Evolutionary conservation across 1,140 invertebrate genomes (phyloP).

Genomic region (Trissolcus basalis): DNA sequence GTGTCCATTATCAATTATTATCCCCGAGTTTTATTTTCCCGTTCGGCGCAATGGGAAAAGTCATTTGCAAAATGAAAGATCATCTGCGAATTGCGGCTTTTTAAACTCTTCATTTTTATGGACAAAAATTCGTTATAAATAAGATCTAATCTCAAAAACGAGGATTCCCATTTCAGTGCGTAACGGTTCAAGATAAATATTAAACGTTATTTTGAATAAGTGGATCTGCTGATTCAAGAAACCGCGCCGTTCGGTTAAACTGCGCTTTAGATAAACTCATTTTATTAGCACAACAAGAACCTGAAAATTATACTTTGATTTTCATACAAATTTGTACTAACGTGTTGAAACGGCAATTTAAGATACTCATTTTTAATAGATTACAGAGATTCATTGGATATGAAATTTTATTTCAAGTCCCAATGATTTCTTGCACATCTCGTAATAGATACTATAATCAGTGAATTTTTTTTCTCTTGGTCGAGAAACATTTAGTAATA

Average conservation of each 20-base stretch:
- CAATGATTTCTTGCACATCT: no score
- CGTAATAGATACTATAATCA: no score
- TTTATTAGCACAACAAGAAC: conserved; percentile 17
- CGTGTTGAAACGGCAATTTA: no score
- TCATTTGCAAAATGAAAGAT: not conserved
- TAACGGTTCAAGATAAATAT: conserved; percentile 30
- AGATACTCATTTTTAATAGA: no score
- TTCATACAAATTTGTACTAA: conserved; percentile 5
- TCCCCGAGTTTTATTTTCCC: not conserved
- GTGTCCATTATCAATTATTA: not conserved
- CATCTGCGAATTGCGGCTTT: no score
- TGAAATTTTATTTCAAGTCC: no score
- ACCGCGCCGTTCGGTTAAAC: conserved; percentile 21
- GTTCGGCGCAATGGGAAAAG: not conserved
- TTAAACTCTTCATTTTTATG: not conserved
- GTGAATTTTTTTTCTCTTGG: no score
- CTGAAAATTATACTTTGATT: not conserved
- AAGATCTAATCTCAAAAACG: not conserved
- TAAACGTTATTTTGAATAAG: conserved; percentile 23
- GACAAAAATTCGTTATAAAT: no score
- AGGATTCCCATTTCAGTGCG: not conserved
- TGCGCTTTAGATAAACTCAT: conserved; percentile 8
- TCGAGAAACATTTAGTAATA: no score
- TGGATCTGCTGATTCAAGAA: conserved; percentile 22
- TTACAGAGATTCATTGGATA: no score